Conservation (phyloP, 1,140 invertebrate genomes). For the Drosophila orosa region DNA sequence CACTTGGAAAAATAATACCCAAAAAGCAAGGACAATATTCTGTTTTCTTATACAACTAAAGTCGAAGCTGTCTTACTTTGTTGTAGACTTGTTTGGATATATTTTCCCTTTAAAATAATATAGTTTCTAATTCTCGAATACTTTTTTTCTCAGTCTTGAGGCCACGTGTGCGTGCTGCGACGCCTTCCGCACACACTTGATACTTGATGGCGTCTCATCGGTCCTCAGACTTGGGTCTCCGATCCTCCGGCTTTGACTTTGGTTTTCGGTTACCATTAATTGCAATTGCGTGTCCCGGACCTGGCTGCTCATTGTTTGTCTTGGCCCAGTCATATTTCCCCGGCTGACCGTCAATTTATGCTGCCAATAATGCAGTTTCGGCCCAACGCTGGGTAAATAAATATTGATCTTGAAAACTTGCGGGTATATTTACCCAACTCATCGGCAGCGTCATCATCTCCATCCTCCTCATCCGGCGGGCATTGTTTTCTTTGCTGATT, state of each 20-base stretch:
- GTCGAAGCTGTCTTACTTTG: too few species aligned
- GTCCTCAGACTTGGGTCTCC: constrained; percentile 4
- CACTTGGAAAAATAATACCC: constrained; percentile 12
- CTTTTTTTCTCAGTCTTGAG: constrained; percentile 9
- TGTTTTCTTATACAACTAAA: too few species aligned
- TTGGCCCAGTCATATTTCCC: constrained; percentile 20
- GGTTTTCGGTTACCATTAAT: constrained; percentile 82
- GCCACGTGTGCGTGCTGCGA: constrained; percentile 45
- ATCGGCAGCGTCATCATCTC: constrained; percentile 67
- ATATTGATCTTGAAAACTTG: constrained; percentile 81
- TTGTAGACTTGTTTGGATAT: not conserved
- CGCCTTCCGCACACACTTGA: constrained; percentile 47
- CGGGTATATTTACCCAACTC: constrained; percentile 73
- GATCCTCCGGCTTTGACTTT: constrained; percentile 29
- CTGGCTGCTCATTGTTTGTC: constrained; percentile 70
- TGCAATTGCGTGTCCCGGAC: constrained; percentile 78
- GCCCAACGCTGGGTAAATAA: constrained; percentile 71
- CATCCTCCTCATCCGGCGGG: constrained; percentile 23
- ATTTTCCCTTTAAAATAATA: not conserved
- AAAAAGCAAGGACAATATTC: not conserved
- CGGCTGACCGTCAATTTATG: constrained; percentile 28
- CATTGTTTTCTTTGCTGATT: constrained; percentile 80
- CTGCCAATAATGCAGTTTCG: constrained; percentile 78
- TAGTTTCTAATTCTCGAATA: not conserved
- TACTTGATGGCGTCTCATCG: constrained; percentile 65